Percentiles rank a stretch among this genome's conserved stretches.
These are phyloP conservation scores for Abscondita cerata DNA, from an alignment of 2,888 invertebrate species.

Conservation along the genomic window DNA sequence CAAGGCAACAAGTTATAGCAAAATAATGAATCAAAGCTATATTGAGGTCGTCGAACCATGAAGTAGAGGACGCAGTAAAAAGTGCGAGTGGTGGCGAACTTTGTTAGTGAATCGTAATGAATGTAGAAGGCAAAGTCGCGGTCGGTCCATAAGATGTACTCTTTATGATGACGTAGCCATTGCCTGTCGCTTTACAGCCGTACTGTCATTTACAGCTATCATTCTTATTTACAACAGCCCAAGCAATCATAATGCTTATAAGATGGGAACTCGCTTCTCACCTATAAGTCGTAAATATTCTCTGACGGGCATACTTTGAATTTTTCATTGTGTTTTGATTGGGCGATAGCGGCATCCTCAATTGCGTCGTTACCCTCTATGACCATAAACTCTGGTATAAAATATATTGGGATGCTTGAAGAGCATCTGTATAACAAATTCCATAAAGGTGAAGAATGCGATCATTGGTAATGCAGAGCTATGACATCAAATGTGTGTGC, in stretches of 20 bases:
- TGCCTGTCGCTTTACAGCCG: slow-evolving; percentile 31
- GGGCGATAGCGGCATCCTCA: slow-evolving; percentile 21
- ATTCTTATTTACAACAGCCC: slow-evolving; percentile 36
- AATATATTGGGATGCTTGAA: slow-evolving; percentile 29
- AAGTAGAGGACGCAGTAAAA: slow-evolving; percentile 14
- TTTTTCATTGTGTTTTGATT: slow-evolving; percentile 29
- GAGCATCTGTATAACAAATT: slow-evolving; percentile 27
- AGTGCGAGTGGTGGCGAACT: slow-evolving; percentile 31
- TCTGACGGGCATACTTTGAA: slow-evolving; percentile 25
- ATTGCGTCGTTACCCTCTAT: slow-evolving; percentile 17
- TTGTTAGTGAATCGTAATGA: slow-evolving; percentile 25
- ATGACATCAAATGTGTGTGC: slow-evolving; percentile 28
- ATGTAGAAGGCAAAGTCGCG: slow-evolving; percentile 36
- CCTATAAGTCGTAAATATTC: slow-evolving; percentile 29
- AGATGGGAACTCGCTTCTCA: slow-evolving; percentile 31
- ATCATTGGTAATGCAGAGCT: slow-evolving; percentile 16
- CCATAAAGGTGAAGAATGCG: slow-evolving; percentile 16
- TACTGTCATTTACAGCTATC: slow-evolving; percentile 39
- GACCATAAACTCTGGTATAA: slow-evolving; percentile 24
- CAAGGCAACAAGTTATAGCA: neutral
- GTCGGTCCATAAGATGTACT: slow-evolving; percentile 37
- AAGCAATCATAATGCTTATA: slow-evolving; percentile 36
- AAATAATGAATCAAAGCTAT: neutral
- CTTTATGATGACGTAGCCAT: slow-evolving; percentile 37
- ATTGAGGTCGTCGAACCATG: slow-evolving; percentile 23